phyloP scores from a whole-genome alignment of 2,113 vertebrate species.

The Psophia crepitans region DNA sequence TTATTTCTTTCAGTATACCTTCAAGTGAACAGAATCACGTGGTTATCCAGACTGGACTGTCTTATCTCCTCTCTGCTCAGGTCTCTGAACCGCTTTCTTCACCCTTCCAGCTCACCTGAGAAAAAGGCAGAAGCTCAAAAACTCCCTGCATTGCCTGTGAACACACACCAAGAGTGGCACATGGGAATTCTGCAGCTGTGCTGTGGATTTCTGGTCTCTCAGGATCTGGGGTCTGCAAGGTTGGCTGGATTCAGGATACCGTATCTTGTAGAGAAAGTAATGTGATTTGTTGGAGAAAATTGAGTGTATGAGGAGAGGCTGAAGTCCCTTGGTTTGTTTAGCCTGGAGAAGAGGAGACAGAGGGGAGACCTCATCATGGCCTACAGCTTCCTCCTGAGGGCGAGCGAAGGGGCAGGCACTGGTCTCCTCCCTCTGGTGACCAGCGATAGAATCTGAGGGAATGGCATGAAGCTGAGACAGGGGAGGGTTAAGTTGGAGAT shows the following conservation, averaged over 20 bases:
- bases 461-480: no score
- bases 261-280: not conserved
- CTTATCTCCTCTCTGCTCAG: not conserved
- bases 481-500: no score
- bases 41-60: not conserved
- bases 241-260: not conserved
- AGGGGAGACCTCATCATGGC: no score
- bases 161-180: accelerated
- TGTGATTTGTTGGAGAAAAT: not conserved
- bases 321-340: no score
- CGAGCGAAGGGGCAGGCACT: no score
- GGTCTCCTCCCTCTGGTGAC: no score
- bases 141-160: not conserved
- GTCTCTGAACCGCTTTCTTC: not conserved
- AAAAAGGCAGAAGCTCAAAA: not conserved
- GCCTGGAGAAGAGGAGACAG: no score
- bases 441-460: no score
- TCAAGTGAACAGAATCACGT: not conserved
- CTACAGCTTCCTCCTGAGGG: no score
- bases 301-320: no score
- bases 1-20: not conserved
- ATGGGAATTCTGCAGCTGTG: not conserved
- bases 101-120: not conserved
- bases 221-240: not conserved
- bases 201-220: not conserved